Evolutionary conservation across 2,797 vertebrate genomes (phyloP), one percentile per base, ranked within the genome.

Genomic region (Lacerta viridis): DNA sequence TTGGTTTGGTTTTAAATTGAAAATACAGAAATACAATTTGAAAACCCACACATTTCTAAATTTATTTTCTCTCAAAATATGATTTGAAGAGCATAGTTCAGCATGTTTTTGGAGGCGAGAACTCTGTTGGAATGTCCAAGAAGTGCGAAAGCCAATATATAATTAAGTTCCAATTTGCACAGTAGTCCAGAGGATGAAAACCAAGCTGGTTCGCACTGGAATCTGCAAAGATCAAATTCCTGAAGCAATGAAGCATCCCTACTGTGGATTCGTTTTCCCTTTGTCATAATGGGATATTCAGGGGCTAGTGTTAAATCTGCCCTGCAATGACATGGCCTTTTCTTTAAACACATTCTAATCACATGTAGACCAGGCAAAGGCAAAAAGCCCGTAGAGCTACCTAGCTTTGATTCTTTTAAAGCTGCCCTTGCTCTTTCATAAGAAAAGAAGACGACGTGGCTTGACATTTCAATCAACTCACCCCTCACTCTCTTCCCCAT

Each of bases 401-500:
- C 71, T 84, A 46, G 81, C 64, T 46, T 88, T 92, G 86, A 79
- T 94, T 93, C 72, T 92, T 94, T 93, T 83, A 92, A 89, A 87
- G 43, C 29, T 84, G 59, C 9, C 46, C 29, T 76, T 89, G 6
- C 13, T 89, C 17, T 89, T 92, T 89, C 66, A 27, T 74, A 87
- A 10, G 50, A 91, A 79, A 89, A 71, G 43, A 87, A 86, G 84
- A 90, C 1, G 59, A 76, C 29, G 61, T 84, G 84, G 83, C 83
- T 81, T 95, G 94, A 87, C 89, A 87, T 91, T 89, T 88, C 89
- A 91, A 43, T 89, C 79, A 69, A 68, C 84, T 88, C 71, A 92
- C 91, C 87, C 86, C 74, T 91, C 80, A 36, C 68, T 68, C 41
- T 87, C 66, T 83, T 17, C 86, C 23, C 77, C 68, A 69, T 90